These are phyloP conservation scores for Paedocypris micromegethes DNA, from an alignment of 2,797 vertebrate genomes.

Conservation along the genomic window DNA sequence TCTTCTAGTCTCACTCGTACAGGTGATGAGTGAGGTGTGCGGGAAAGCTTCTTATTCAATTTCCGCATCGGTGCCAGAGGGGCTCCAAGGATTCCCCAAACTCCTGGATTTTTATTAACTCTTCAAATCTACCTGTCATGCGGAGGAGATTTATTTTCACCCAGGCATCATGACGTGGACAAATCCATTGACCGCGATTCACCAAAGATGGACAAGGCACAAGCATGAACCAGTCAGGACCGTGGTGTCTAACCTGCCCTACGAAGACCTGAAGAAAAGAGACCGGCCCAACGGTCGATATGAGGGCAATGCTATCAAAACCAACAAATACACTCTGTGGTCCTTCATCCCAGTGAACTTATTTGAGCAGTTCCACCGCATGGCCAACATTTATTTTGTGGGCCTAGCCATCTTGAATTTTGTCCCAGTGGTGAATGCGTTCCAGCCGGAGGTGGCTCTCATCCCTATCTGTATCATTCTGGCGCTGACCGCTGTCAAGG, in stretches of 20 bases:
- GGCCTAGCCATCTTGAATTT: slow-evolving; percentile 81
- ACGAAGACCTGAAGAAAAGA: slow-evolving; percentile 63
- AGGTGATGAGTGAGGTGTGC: slow-evolving; percentile 17
- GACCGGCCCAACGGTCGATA: slow-evolving; percentile 81
- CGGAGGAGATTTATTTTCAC: not conserved
- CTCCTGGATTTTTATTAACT: slow-evolving; percentile 3
- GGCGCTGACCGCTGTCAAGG: slow-evolving; percentile 82
- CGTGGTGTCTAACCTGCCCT: slow-evolving; percentile 76
- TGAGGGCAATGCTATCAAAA: slow-evolving; percentile 78
- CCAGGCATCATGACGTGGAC: slow-evolving; percentile 57
- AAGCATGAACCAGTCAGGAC: slow-evolving; percentile 69
- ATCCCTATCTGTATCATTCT: slow-evolving; percentile 84
- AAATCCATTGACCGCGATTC: slow-evolving; percentile 54
- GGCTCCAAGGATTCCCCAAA: not conserved
- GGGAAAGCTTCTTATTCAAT: slow-evolving; percentile 4
- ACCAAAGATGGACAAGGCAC: slow-evolving; percentile 56
- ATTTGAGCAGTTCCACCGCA: slow-evolving; percentile 83
- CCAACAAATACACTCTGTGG: slow-evolving; percentile 81
- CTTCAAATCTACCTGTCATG: slow-evolving; percentile 7
- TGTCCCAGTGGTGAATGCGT: slow-evolving; percentile 82
- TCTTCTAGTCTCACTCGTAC: slow-evolving; percentile 19
- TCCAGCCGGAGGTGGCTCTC: slow-evolving; percentile 79
- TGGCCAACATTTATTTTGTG: slow-evolving; percentile 90
- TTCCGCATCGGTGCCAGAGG: not conserved
- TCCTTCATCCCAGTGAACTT: slow-evolving; percentile 86